These are phyloP conservation scores for Drosophila navojoa DNA, from an alignment of 1,140 invertebrate genomes.

Conservation along the genomic window DNA sequence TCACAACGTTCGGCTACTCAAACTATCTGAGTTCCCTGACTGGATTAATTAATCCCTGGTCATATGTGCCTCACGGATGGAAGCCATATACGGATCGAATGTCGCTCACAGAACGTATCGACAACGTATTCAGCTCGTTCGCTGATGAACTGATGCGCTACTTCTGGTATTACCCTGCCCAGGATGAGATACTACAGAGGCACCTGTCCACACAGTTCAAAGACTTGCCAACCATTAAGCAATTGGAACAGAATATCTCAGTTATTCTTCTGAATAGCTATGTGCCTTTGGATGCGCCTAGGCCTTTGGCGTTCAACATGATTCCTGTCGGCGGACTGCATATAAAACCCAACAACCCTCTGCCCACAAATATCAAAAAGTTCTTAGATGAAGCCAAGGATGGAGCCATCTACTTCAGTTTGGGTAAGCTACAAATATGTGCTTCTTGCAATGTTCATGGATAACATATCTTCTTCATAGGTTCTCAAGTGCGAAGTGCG, in stretches of 20 bases:
- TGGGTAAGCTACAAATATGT: slow-evolving; percentile 80
- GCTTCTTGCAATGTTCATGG: background rate
- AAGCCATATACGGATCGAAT: slow-evolving; percentile 71
- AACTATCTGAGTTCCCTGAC: slow-evolving; percentile 73
- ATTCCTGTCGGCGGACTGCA: slow-evolving; percentile 85
- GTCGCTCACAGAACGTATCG: slow-evolving; percentile 79
- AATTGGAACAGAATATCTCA: slow-evolving; percentile 85
- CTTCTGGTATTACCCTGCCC: slow-evolving; percentile 60
- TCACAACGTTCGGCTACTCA: slow-evolving; percentile 71
- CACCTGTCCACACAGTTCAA: slow-evolving; percentile 63
- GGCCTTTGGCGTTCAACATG: slow-evolving; percentile 84
- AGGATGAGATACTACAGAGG: slow-evolving; percentile 68
- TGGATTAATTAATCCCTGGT: slow-evolving; percentile 73
- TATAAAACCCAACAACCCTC: slow-evolving; percentile 71
- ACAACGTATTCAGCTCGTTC: slow-evolving; percentile 42
- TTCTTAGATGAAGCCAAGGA: slow-evolving; percentile 84
- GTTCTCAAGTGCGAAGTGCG: slow-evolving; percentile 70
- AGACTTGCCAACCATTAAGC: slow-evolving; percentile 77
- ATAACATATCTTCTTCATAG: slow-evolving; percentile 16
- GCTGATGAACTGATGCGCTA: slow-evolving; percentile 53
- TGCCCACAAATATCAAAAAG: slow-evolving; percentile 74
- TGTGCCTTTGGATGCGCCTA: slow-evolving; percentile 81
- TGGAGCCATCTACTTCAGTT: slow-evolving; percentile 86
- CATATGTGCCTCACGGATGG: slow-evolving; percentile 74
- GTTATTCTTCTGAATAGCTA: slow-evolving; percentile 85